Base-by-base conservation (phyloP, 1,140 invertebrate genomes). In the Aleiodes sp. region DNA sequence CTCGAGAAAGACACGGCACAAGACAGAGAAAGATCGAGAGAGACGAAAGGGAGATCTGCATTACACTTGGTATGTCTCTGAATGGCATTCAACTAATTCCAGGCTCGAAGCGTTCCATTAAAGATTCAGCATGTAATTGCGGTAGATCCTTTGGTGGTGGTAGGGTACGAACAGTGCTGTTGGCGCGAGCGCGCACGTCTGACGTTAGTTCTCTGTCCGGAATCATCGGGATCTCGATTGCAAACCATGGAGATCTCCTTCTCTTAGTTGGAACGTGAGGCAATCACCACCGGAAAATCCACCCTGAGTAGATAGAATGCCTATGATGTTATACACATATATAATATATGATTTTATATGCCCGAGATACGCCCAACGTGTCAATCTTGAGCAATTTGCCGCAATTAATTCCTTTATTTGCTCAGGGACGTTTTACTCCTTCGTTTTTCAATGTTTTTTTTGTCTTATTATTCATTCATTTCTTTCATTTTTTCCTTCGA, bases 101-200 rank as follows among this genome's bases (percentile, higher is more conserved):
- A 85, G 81, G 73, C 81, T 85, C 78, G 77, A 83, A 85, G 83
- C 81, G 80, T 86, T 82, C 82, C 82, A 86, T 86, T 85, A 85
- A 86, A 85, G 82, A 86, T 86, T 85, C 83, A 86, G 82, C 83
- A 82, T 86, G 82, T 86, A 85, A 86, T 86, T 86, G 84, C 83
- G 80, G 78, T 80, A 76, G 81, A 84, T 84, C 82, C 76, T 72
- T 29, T 69, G 59, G 52, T 68, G 66, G 67, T 61, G 66, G 57
- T 41, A 35, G 65, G 21, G 14, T 24, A 33, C 16, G n/a, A n/a
- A n/a, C n/a, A n/a, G n/a, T 14, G 43, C 39, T 37, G 41, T 26
- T 56, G 39, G 16, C 39, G 56, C 10, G 24, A 61, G 26, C 8
- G 24, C 57, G 46, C 70, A 37, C 57, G 68, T 56, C 59, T 63